A percentile compares a stretch with the other conserved stretches of the same genome.
phyloP scores from a whole-genome alignment of 2,888 invertebrate species.

The Coenonympha glycerion region DNA sequence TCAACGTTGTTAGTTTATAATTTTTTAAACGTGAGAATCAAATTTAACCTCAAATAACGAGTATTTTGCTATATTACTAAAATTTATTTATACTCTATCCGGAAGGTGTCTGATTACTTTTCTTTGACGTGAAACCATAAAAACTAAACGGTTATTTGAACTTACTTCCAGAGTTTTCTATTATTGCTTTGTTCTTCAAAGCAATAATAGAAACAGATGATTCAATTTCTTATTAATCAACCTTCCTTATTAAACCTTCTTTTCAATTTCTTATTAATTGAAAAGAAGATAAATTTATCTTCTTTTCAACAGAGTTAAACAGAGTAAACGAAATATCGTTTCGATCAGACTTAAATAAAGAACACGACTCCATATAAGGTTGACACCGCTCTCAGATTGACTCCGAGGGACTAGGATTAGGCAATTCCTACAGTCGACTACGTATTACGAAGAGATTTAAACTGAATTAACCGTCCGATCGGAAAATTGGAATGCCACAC shows the following conservation, averaged over 20 bases:
- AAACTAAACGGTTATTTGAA: conserved; percentile 13
- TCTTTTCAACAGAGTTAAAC: too few species aligned
- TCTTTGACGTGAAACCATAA: conserved; percentile 23
- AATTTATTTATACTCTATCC: conserved; percentile 20
- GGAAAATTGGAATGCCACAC: conserved; percentile 77
- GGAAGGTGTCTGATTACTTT: conserved; percentile 22
- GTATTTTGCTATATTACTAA: conserved; percentile 18
- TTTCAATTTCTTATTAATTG: too few species aligned
- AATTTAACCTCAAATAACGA: too few species aligned
- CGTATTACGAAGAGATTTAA: conserved; percentile 75
- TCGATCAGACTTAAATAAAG: conserved; percentile 8
- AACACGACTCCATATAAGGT: conserved; percentile 21
- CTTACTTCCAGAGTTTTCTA: background rate
- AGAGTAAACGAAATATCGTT: too few species aligned
- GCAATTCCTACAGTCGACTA: conserved; percentile 60
- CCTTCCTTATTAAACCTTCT: too few species aligned
- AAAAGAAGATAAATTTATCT: too few species aligned
- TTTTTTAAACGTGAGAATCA: background rate
- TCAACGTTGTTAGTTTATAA: too few species aligned
- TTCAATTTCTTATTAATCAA: too few species aligned
- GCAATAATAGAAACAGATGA: too few species aligned
- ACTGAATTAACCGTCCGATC: conserved; percentile 76
- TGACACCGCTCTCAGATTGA: conserved; percentile 42
- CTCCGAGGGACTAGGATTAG: conserved; percentile 66
- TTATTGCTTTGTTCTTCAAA: too few species aligned